Conservation (phyloP, 2,797 vertebrate species). For the Hoplostethus atlanticus region DNA sequence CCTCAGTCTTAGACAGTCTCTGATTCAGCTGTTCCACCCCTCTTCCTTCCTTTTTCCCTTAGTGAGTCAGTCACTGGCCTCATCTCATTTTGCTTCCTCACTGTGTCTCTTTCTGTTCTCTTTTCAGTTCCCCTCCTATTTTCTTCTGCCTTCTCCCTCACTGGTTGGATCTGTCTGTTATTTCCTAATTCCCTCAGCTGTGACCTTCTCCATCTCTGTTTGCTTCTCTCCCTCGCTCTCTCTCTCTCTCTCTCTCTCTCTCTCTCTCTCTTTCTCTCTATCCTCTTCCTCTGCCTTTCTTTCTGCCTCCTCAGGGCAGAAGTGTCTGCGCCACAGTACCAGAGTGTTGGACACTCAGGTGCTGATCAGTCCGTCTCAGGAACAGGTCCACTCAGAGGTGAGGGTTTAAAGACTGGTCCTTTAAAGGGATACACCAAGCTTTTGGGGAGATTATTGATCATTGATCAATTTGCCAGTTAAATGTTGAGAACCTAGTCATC, state of each 20-base stretch:
- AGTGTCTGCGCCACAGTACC: slow-evolving; percentile 89
- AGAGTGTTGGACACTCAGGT: slow-evolving; percentile 91
- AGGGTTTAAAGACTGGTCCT: slow-evolving; percentile 38
- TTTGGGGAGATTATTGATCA: too few species aligned
- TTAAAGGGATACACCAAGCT: too few species aligned
- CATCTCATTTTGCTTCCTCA: slow-evolving; percentile 29
- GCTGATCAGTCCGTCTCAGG: slow-evolving; percentile 91
- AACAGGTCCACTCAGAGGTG: slow-evolving; percentile 91
- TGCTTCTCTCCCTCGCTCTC: slow-evolving; percentile 15
- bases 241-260: slow-evolving; percentile 5
- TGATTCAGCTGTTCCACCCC: slow-evolving; percentile 66
- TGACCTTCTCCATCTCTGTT: slow-evolving; percentile 16
- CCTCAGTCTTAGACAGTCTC: slow-evolving; percentile 42
- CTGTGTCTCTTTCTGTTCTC: background rate
- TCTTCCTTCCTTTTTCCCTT: slow-evolving; percentile 45
- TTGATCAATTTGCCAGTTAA: too few species aligned
- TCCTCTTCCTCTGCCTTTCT: slow-evolving; percentile 29
- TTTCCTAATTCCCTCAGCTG: slow-evolving; percentile 30
- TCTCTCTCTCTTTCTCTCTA: slow-evolving; percentile 17
- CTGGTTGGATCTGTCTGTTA: background rate
- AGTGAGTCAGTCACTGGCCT: slow-evolving; percentile 18
- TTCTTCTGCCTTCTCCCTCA: background rate
- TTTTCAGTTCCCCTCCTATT: slow-evolving; percentile 4
- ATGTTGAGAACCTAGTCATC: too few species aligned
- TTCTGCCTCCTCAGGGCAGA: slow-evolving; percentile 84